These are phyloP conservation scores for Ceratotherium simum DNA, from an alignment of 2,113 vertebrate species.

Conservation along the genomic window DNA sequence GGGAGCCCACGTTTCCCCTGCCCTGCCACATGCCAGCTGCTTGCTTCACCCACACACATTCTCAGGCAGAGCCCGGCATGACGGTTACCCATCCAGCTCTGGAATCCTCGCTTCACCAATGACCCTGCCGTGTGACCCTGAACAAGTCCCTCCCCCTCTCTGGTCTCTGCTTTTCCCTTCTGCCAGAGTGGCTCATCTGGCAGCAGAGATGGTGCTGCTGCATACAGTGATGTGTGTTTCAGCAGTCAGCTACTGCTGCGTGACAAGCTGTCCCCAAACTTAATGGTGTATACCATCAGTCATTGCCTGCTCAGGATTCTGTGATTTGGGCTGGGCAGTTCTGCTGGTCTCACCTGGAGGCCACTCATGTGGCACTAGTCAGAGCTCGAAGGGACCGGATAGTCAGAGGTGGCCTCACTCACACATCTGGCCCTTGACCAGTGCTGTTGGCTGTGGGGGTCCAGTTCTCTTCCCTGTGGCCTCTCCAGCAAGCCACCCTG, in stretches of 20 bases:
- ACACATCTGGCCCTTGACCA: not conserved
- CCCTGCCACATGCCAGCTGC: not conserved
- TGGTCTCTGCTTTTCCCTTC: not conserved
- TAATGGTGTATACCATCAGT: not conserved
- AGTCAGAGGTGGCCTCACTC: not conserved
- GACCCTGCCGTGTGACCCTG: not conserved
- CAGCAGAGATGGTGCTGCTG: not conserved
- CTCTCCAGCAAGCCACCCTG: not conserved
- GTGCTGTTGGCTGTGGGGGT: not conserved
- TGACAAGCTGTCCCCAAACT: not conserved
- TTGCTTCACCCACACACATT: not conserved
- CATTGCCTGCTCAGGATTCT: not conserved
- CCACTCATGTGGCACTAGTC: not conserved
- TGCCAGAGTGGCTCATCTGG: not conserved
- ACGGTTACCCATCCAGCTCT: not conserved
- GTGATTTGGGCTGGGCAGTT: not conserved
- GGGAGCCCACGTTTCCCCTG: not conserved
- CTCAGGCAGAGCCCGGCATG: not conserved
- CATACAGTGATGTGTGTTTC: not conserved
- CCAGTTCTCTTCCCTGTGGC: not conserved
- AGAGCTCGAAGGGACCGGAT: not conserved
- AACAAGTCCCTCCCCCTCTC: not conserved
- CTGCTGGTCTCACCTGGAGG: not conserved
- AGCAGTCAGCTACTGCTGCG: not conserved
- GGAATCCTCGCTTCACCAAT: not conserved